Base-by-base conservation (phyloP, 2,888 invertebrate species). In the Melanostoma mellinum region DNA sequence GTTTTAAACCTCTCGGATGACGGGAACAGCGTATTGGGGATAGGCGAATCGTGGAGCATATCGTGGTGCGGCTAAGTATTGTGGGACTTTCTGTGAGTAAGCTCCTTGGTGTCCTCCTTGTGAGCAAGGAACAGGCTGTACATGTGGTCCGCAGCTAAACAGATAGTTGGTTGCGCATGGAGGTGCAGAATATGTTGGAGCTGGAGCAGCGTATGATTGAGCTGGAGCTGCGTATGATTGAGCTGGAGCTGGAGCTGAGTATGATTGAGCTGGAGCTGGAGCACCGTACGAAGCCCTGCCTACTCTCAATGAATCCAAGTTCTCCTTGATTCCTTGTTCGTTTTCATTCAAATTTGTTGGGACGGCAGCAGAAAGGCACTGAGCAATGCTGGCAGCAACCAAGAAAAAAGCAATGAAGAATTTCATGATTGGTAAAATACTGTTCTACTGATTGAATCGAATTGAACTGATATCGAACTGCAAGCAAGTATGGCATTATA, bases 151-250 rank as follows among this genome's bases (percentile, higher is more conserved):
- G 80, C 90, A 90, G 80, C 90, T 90, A 86, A 90, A 89, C 75
- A 90, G 82, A 68, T 89, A 89, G 82, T 88, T 89, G 75, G 87
- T 89, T 44, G 89, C 88, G 77, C 90, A 90, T n/a, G 89, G 88
- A 55, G 88, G 88, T 2, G 89, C 67, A 61, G 20, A 20, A 20
- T 20, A 20, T 20, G 20, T 20, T 20, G 20, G 20, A 20, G 20
- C 20, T 20, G 20, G 20, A 20, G 20, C 20, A 20, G 88, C 85
- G 50, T 88, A 68, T 4, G 89, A 71, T 10, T 81, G 56, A 33
- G 86, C 67, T 72, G 46, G 69, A 2, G 67, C 46, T 20, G 88
- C 85, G 50, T 88, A 68, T 4, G 89, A 71, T 10, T 81, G 56
- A 33, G 86, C 67, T 72, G 46, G 72, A 0, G 88, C 68, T 6